These are phyloP conservation scores for Mimachlamys varia DNA, from an alignment of 2,888 invertebrate genomes.

Conservation along the genomic window DNA sequence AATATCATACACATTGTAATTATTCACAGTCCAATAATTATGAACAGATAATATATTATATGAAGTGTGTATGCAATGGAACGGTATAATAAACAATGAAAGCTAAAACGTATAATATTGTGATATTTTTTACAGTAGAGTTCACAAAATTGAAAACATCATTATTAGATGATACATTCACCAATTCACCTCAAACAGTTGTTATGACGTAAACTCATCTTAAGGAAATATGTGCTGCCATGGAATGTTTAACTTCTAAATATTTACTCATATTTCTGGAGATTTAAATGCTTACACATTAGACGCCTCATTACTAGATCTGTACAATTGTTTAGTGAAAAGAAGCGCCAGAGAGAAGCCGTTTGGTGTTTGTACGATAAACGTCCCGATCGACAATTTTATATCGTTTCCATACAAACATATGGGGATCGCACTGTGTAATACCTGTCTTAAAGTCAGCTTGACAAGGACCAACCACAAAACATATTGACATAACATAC, in stretches of 20 bases:
- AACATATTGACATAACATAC: conserved; percentile 17
- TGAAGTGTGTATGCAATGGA: too few relatives aligned
- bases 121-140: too few relatives aligned
- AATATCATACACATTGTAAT: too few relatives aligned
- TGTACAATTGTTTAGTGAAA: neutral
- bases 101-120: too few relatives aligned
- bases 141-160: too few relatives aligned
- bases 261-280: neutral
- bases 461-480: neutral
- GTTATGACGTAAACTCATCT: too few relatives aligned
- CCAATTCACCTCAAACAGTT: too few relatives aligned
- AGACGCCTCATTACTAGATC: neutral
- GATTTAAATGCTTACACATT: neutral
- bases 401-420: neutral
- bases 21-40: too few relatives aligned
- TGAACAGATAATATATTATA: too few relatives aligned
- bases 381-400: neutral
- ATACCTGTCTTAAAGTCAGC: neutral
- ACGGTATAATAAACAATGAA: too few relatives aligned
- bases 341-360: neutral
- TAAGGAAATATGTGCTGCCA: too few relatives aligned
- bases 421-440: neutral
- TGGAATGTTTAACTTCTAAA: neutral
- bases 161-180: too few relatives aligned
- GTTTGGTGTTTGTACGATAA: neutral